Evolutionary conservation across 2,888 invertebrate genomes (phyloP).

Genomic region (Tinea pellionella): DNA sequence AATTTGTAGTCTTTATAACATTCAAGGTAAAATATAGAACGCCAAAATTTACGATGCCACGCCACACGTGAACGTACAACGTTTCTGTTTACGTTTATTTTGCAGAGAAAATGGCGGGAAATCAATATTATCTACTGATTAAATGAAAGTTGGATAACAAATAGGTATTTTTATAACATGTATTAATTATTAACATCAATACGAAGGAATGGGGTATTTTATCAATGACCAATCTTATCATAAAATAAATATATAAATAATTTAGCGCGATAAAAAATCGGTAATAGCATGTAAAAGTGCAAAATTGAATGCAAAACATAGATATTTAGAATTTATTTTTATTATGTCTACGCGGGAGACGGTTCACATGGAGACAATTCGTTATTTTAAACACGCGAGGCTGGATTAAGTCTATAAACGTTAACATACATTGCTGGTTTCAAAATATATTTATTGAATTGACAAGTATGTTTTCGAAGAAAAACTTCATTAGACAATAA

Average conservation of each 20-base stretch:
- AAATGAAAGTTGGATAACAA: no score
- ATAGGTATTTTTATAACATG: no score
- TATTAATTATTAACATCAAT: background rate
- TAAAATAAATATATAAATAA: background rate
- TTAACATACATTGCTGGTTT: background rate
- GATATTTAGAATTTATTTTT: background rate
- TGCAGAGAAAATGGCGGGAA: no score
- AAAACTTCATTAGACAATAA: background rate
- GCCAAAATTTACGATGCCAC: no score
- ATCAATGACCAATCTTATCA: constrained; percentile 1
- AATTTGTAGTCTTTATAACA: no score
- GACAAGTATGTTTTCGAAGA: background rate
- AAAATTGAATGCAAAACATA: background rate
- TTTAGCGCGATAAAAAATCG: background rate
- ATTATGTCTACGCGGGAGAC: background rate
- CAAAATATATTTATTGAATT: background rate
- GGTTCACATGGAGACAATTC: background rate
- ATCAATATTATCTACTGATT: no score
- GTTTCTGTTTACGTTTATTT: no score
- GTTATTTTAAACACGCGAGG: background rate
- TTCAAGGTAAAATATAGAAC: no score
- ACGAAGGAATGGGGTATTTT: background rate
- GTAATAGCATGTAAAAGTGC: background rate
- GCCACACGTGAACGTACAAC: no score
- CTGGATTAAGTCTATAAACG: background rate